Evolutionary conservation across 1,140 invertebrate species (phyloP), one percentile per base, ranked within the genome.

Genomic region (Scaptomyza montana): DNA sequence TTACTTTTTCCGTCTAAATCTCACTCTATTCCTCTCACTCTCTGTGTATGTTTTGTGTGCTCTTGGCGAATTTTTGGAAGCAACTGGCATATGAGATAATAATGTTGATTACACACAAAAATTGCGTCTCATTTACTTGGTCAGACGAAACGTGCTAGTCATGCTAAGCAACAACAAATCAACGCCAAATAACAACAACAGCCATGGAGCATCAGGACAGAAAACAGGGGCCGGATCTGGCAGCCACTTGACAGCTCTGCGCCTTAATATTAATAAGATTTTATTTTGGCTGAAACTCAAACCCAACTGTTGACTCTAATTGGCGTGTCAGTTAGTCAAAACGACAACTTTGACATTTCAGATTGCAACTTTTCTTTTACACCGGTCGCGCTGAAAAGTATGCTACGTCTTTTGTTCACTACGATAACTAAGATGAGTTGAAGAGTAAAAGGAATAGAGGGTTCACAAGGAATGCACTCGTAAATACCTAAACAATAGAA

Each of bases 301-400:
- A 53, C 33, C 36, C 36, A 41, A 57, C 47, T 41, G 45, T 25
- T 70, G 59, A 64, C 57, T 72, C 71, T 62, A 55, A 78, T 63
- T 78, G 76, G 61, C 53, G 13, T 46, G 19, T 25, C 55, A 33
- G 12, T 56, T 43, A 28, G 39, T 9, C 39, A 21, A 13, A 5
- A 13, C 8, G 54, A 13, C 54, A 43, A 19, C 16, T 25, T 28
- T 45, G 50, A 13, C 50, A 56, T 13, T 56, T 13, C 7, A 5
- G n/a, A 5, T 21, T 39, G 21, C 46, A 47, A 47, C 46, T 47
- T 9, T 3, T 30, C 5, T 13, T 13, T 7, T 16, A 30, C 30
- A 3, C 3, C 21, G 21, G 21, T 25, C 21, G 21, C 54, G 36
- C 54, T 41, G 12, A 43, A 56, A 56, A 56, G 39, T 56, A 56